Evolutionary conservation across 2,113 vertebrate species (phyloP).

Genomic region (Alligator mississippiensis): DNA sequence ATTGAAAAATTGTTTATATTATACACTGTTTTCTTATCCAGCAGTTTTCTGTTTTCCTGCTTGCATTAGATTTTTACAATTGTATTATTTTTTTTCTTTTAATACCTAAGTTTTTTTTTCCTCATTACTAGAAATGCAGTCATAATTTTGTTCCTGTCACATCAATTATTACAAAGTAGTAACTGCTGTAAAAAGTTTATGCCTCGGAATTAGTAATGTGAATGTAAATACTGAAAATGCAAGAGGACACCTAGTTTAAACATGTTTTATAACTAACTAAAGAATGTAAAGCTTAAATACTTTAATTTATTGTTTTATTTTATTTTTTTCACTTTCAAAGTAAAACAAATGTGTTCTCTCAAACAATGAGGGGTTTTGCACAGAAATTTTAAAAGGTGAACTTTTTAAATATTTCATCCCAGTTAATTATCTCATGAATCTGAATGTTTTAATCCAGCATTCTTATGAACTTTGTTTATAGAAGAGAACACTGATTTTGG

Average conservation of each 20-base stretch:
- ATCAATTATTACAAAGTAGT: slow-evolving; percentile 23
- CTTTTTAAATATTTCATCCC: not conserved
- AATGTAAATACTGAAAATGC: not conserved
- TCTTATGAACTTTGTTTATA: too few relatives aligned
- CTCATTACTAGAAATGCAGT: not conserved
- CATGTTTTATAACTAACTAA: not conserved
- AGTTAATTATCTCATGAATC: not conserved
- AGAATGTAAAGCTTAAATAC: not conserved
- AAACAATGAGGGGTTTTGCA: not conserved
- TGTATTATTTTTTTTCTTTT: not conserved
- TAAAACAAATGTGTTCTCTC: not conserved
- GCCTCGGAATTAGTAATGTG: not conserved
- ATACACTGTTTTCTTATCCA: not conserved
- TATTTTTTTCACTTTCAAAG: not conserved
- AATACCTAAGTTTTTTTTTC: not conserved
- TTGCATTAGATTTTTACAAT: not conserved
- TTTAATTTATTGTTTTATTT: not conserved
- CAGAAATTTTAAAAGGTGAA: not conserved
- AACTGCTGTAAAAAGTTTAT: not conserved
- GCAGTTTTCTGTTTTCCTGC: not conserved
- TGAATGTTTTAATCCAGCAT: not conserved
- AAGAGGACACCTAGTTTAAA: not conserved
- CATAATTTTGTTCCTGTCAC: not conserved
- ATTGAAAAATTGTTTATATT: not conserved
- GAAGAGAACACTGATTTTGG: not conserved